Conservation (phyloP, 2,113 vertebrate species). For the Panthera leo region DNA sequence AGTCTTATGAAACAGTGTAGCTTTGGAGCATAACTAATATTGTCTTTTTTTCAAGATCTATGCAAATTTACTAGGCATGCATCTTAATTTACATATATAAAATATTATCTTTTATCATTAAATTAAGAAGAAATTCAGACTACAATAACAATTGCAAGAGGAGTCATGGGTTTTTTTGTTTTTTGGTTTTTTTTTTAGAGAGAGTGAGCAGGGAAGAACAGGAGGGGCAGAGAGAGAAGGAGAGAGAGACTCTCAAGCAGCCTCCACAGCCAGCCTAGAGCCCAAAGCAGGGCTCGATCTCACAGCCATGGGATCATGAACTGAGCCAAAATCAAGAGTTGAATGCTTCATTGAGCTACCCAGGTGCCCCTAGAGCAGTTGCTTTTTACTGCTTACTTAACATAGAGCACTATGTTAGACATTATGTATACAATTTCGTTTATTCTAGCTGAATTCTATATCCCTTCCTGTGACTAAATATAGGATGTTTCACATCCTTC, state of each 20-base stretch:
- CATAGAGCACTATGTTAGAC: neutral
- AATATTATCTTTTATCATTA: neutral
- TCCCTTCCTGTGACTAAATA: neutral
- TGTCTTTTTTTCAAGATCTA: neutral
- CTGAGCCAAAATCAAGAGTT: no score
- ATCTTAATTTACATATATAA: neutral
- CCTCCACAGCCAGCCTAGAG: no score
- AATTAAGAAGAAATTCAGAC: neutral
- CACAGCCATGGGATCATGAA: no score
- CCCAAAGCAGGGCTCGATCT: no score
- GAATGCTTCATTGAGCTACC: no score
- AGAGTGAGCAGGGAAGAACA: no score
- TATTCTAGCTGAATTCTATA: constrained; percentile 4
- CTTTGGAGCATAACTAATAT: neutral
- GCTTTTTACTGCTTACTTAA: neutral
- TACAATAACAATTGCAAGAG: neutral
- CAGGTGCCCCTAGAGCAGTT: neutral
- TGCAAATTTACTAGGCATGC: neutral
- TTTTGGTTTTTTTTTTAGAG: no score
- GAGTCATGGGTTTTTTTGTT: no score
- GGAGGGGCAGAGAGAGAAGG: no score
- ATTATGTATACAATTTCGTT: neutral
- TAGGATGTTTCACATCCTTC: neutral
- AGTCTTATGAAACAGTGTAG: neutral
- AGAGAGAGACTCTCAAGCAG: no score